Percentiles rank a stretch among this genome's conserved stretches.
phyloP scores from a whole-genome alignment of 2,797 vertebrate genomes.

The Anguilla obscura region DNA sequence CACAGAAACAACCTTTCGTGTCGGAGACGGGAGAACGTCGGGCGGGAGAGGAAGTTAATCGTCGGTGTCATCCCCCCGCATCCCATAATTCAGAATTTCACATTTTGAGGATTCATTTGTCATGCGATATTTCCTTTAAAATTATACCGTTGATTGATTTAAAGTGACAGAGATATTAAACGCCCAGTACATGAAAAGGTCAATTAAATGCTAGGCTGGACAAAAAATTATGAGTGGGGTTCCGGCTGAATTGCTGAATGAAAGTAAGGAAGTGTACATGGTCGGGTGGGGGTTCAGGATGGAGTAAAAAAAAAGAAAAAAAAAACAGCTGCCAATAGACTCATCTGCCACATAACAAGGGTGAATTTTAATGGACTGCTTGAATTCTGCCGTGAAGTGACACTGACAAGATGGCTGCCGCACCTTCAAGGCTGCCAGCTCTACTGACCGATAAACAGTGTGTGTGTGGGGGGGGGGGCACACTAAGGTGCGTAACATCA shows the following conservation, averaged over 20 bases:
- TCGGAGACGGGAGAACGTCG: neutral
- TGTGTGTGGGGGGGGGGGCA: too few species aligned
- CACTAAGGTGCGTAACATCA: neutral
- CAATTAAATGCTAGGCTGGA: conserved; percentile 10
- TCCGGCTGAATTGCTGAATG: neutral
- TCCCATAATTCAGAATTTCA: neutral
- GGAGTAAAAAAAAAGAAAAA: neutral
- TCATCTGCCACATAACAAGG: neutral
- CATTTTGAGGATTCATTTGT: conserved; percentile 20
- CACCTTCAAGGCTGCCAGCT: neutral
- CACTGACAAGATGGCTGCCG: neutral
- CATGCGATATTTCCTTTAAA: neutral
- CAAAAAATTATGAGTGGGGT: neutral
- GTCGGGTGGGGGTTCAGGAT: too few species aligned
- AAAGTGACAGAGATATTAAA: conserved; percentile 16
- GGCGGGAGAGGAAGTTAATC: neutral
- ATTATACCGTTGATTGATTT: neutral
- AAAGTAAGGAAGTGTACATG: neutral
- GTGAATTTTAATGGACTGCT: neutral
- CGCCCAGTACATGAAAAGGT: neutral
- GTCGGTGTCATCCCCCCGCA: neutral
- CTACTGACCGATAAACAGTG: neutral
- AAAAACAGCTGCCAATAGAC: neutral
- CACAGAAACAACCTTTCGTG: conserved; percentile 19
- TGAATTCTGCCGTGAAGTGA: neutral